Conservation (phyloP, 2,113 vertebrate species). For the Arenaria interpres region DNA sequence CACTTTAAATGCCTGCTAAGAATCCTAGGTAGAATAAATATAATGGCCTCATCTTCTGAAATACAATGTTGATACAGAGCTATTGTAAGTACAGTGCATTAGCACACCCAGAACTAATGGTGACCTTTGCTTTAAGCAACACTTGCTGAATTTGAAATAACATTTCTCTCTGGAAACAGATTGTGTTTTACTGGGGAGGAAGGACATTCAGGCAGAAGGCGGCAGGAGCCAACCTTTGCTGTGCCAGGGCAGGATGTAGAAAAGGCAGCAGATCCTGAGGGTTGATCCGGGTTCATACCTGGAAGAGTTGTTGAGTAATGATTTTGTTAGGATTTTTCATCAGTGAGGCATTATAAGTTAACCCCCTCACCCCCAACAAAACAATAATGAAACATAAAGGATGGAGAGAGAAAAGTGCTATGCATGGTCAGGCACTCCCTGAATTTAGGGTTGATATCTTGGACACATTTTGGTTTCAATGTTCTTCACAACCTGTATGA, state of each 20-base stretch:
- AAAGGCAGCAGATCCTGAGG: background rate
- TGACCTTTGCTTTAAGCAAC: conserved; percentile 30
- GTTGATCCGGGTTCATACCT: background rate
- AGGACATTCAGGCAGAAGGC: background rate
- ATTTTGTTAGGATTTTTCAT: background rate
- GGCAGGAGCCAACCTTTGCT: background rate
- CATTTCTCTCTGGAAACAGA: background rate
- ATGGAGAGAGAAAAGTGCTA: fast-evolving
- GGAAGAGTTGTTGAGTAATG: background rate
- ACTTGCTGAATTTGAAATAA: conserved; percentile 8
- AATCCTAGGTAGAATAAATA: conserved; percentile 19
- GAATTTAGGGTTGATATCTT: background rate
- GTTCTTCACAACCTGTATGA: background rate
- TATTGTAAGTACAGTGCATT: background rate
- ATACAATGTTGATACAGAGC: background rate
- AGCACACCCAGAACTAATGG: conserved; percentile 18
- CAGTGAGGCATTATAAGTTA: background rate
- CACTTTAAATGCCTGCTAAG: conserved; percentile 39
- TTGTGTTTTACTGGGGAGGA: background rate
- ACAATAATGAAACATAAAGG: background rate
- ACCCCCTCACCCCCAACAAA: background rate
- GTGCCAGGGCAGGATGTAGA: background rate
- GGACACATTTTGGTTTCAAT: background rate
- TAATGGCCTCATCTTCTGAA: conserved; percentile 10
- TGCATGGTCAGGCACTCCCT: background rate